phyloP scores from a whole-genome alignment of 2,888 invertebrate genomes.

The Morpho helenor region DNA sequence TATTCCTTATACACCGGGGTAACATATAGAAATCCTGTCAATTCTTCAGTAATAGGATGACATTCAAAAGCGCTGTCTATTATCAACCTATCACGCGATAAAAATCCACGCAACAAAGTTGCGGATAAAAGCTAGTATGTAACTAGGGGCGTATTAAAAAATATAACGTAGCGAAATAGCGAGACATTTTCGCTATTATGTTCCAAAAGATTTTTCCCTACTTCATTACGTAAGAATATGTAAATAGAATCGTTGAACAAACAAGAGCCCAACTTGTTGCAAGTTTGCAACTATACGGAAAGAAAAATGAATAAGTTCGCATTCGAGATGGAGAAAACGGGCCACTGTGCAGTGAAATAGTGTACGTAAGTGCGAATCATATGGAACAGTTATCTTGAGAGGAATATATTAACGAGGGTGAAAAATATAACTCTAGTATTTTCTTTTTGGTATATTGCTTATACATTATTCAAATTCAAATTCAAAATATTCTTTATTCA shows the following conservation, averaged over 20 bases:
- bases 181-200: not conserved
- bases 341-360: not conserved
- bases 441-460: too few relatives aligned
- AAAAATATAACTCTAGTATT: not conserved
- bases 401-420: not conserved
- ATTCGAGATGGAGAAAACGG: not conserved
- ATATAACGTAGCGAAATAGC: too few relatives aligned
- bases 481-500: too few relatives aligned
- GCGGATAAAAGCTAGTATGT: too few relatives aligned
- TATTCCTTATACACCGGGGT: too few relatives aligned
- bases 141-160: too few relatives aligned
- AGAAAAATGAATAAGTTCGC: slow-evolving; percentile 1
- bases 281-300: not conserved
- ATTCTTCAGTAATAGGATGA: too few relatives aligned
- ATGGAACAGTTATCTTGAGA: not conserved
- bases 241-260: slow-evolving; percentile 2
- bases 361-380: not conserved
- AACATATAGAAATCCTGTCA: too few relatives aligned
- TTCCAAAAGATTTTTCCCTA: not conserved
- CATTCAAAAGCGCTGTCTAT: too few relatives aligned
- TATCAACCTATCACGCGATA: too few relatives aligned
- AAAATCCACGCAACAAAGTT: too few relatives aligned
- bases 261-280: slow-evolving; percentile 4
- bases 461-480: too few relatives aligned
- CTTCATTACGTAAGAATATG: not conserved